A percentile compares a stretch with the other conserved stretches of the same genome.
These are phyloP conservation scores for Odontomyia ornata DNA, from an alignment of 2,888 invertebrate species.

Conservation along the genomic window DNA sequence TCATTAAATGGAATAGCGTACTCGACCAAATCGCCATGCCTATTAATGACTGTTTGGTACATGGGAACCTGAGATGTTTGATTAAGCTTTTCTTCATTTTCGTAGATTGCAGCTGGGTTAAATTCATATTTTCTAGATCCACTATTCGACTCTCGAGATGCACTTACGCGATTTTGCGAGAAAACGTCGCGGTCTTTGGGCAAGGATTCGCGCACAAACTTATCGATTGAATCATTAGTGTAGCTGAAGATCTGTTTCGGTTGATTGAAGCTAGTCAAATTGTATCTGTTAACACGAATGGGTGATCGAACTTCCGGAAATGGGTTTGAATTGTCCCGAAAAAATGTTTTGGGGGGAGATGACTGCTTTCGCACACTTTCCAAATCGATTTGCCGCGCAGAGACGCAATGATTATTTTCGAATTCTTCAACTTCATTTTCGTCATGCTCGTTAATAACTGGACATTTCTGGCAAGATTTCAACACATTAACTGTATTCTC, in stretches of 20 bases:
- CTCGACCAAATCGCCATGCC: conserved; percentile 54
- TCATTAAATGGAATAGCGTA: conserved; percentile 55
- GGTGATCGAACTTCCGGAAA: conserved; percentile 51
- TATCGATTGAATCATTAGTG: neutral
- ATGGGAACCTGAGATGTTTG: conserved; percentile 45
- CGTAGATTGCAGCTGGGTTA: conserved; percentile 18
- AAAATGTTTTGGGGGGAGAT: conserved; percentile 53
- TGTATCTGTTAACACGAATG: conserved; percentile 11
- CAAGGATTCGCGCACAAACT: conserved; percentile 22
- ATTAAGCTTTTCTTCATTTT: conserved; percentile 1
- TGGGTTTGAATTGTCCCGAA: conserved; percentile 53
- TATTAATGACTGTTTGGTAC: conserved; percentile 54
- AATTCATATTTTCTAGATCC: conserved; percentile 32
- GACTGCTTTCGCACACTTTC: conserved; percentile 41
- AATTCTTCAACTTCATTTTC: conserved; percentile 46
- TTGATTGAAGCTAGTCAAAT: conserved; percentile 39
- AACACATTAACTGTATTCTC: conserved; percentile 1
- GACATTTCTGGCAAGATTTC: conserved; percentile 2
- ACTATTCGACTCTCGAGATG: conserved; percentile 4
- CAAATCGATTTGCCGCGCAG: conserved; percentile 26
- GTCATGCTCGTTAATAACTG: conserved; percentile 25
- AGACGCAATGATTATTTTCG: conserved; percentile 48
- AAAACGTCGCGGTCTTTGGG: conserved; percentile 28
- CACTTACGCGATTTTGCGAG: conserved; percentile 39
- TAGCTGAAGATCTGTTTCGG: conserved; percentile 41